phyloP scores from a whole-genome alignment of 2,113 vertebrate species.

The Gadus chalcogrammus region DNA sequence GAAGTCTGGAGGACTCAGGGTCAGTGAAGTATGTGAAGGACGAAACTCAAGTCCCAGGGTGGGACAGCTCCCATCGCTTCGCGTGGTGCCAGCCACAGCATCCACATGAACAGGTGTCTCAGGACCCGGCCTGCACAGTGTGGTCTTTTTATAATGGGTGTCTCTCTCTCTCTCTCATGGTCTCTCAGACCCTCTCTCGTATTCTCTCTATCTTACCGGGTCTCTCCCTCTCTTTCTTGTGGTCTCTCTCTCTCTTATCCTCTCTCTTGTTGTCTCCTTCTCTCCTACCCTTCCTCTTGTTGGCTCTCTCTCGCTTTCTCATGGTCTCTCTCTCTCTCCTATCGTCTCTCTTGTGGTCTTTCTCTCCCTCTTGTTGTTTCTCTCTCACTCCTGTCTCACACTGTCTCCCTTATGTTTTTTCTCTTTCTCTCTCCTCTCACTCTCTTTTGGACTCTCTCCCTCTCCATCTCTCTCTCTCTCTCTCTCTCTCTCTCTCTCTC shows the following conservation, averaged over 20 bases:
- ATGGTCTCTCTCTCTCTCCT: too few relatives aligned
- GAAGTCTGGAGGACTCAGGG: neutral
- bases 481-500: too few relatives aligned
- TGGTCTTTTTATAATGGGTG: constrained; percentile 10
- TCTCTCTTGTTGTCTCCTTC: too few relatives aligned
- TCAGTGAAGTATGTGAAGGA: neutral
- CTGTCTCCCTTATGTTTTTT: constrained; percentile 1
- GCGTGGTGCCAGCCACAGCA: neutral
- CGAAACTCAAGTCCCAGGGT: neutral
- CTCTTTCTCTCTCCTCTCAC: neutral
- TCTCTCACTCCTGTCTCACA: neutral
- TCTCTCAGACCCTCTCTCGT: neutral
- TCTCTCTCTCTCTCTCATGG: neutral
- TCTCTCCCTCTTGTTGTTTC: too few relatives aligned
- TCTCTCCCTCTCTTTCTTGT: too few relatives aligned
- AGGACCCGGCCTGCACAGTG: neutral
- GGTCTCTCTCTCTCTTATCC: too few relatives aligned
- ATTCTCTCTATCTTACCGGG: too few relatives aligned
- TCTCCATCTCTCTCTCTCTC: neutral
- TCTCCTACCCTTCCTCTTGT: too few relatives aligned
- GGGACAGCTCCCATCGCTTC: neutral
- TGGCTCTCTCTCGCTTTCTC: too few relatives aligned
- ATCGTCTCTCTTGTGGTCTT: too few relatives aligned
- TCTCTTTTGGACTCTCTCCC: neutral
- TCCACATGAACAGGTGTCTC: constrained; percentile 15